A percentile compares a stretch with the other conserved stretches of the same genome.
These are phyloP conservation scores for Toxotes chatareus DNA, from an alignment of 2,113 vertebrate genomes.

Conservation along the genomic window DNA sequence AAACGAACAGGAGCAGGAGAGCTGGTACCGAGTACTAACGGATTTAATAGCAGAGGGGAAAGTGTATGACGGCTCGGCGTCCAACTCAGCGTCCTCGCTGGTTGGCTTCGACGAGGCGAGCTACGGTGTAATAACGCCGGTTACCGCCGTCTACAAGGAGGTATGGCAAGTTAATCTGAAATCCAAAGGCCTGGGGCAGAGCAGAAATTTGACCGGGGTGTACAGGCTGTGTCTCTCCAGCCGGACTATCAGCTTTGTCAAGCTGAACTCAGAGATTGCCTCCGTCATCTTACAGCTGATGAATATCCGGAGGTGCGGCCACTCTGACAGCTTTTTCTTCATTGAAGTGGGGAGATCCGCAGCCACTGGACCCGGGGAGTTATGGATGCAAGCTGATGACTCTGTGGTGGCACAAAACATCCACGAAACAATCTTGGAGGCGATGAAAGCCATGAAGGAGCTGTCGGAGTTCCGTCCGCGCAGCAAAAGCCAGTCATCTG, in stretches of 20 bases:
- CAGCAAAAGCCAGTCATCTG: constrained; percentile 97
- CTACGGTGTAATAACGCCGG: constrained; percentile 90
- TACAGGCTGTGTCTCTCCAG: constrained; percentile 95
- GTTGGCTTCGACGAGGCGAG: constrained; percentile 88
- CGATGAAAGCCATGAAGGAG: constrained; percentile 98
- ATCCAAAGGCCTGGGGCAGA: constrained; percentile 95
- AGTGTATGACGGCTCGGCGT: constrained; percentile 83
- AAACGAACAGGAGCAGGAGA: constrained; percentile 94
- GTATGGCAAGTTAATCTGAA: constrained; percentile 98
- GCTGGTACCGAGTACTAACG: constrained; percentile 92
- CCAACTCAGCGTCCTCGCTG: constrained; percentile 86
- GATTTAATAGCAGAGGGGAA: constrained; percentile 91
- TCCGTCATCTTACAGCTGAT: constrained; percentile 95
- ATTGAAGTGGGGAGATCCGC: constrained; percentile 97
- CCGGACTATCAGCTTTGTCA: constrained; percentile 94
- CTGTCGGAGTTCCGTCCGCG: constrained; percentile 95
- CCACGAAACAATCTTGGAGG: constrained; percentile 97
- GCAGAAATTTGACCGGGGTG: constrained; percentile 91
- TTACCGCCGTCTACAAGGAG: constrained; percentile 90
- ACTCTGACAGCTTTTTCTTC: constrained; percentile 99
- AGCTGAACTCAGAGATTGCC: constrained; percentile 92
- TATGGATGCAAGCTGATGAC: constrained; percentile 99
- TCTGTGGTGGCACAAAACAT: constrained; percentile 98
- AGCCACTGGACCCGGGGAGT: constrained; percentile 95
- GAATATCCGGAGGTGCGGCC: constrained; percentile 97